Base-by-base conservation (phyloP, 2,888 invertebrate species). In the Cheilosia vulpina region DNA sequence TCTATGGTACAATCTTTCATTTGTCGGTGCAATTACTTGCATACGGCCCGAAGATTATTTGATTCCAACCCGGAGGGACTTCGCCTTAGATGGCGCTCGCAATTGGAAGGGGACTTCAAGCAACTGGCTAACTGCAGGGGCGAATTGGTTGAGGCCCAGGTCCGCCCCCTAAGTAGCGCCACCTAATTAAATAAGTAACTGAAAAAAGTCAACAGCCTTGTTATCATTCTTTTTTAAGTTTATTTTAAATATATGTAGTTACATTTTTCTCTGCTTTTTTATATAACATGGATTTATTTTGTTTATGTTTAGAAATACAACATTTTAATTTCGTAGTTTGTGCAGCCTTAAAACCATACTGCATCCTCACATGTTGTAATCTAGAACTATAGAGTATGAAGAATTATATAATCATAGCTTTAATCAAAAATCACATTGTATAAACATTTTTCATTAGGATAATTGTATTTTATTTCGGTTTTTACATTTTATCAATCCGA, bases 341-440 rank as follows among this genome's bases (percentile, higher is more conserved):
- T 45, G 63, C 45, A 73, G 73, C 31, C 34, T 43, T 31, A 55
- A 73, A 55, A 19, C 55, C 31, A 21, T 62, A 62, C 9, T 52
- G 53, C n/a, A 38, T 43, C 15, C 21, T 43, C 34, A 15, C 19
- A 68, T 45, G 31, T 45, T 63, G 11, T 53, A 45, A 45, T 19
- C 63, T 63, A 53, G 4, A 17, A 21, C 21, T 21, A 15, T 55
- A 55, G 17, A 19, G 7, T 17, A 52, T 43, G 19, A 62, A 63
- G 43, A 55, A 45, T 73, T 73, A 41, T 55, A 17, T 62, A 34
- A 55, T 34, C 53, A 63, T 63, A 58, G 58, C 69, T 47, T 55
- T 53, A 63, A 45, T 63, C 24, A 63, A 73, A 62, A 73, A 53
- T 73, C 73, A 63, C 62, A 73, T 73, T 55, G 19, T 55, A 24